These are phyloP conservation scores for Papilio glaucus DNA, from an alignment of 1,140 invertebrate species.

Conservation along the genomic window DNA sequence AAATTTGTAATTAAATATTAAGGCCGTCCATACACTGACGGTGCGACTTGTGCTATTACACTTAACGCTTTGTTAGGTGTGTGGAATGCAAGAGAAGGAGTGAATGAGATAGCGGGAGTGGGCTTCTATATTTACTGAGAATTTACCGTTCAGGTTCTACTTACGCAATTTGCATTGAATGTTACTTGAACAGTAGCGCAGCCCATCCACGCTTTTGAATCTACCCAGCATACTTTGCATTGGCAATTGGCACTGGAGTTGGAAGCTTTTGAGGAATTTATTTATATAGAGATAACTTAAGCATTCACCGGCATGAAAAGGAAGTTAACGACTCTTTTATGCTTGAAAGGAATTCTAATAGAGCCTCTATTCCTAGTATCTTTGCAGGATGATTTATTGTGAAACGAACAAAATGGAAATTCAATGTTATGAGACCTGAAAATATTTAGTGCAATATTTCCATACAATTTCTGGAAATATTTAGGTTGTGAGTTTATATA, in stretches of 20 bases:
- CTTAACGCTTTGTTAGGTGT: slow-evolving; percentile 45
- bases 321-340: slow-evolving; percentile 33
- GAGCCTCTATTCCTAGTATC: slow-evolving; percentile 15
- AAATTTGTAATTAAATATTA: slow-evolving; percentile 76
- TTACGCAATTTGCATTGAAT: slow-evolving; percentile 54
- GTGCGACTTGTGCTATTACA: slow-evolving; percentile 45
- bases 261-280: slow-evolving; percentile 37
- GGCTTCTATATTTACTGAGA: slow-evolving; percentile 45
- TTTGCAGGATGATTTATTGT: background rate
- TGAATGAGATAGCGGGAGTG: slow-evolving; percentile 43
- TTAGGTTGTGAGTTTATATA: too few species aligned
- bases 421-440: too few species aligned
- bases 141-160: slow-evolving; percentile 52
- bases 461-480: too few species aligned
- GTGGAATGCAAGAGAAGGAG: slow-evolving; percentile 46
- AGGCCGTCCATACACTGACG: slow-evolving; percentile 56
- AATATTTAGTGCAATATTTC: background rate
- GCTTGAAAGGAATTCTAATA: slow-evolving; percentile 33
- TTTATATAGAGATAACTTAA: slow-evolving; percentile 38
- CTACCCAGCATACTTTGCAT: slow-evolving; percentile 41
- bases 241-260: slow-evolving; percentile 27
- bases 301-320: slow-evolving; percentile 22
- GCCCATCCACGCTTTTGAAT: slow-evolving; percentile 37
- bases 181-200: slow-evolving; percentile 42
- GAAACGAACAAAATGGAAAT: background rate